Conservation (phyloP, 2,113 vertebrate species). For the Pterocles burchelli region DNA sequence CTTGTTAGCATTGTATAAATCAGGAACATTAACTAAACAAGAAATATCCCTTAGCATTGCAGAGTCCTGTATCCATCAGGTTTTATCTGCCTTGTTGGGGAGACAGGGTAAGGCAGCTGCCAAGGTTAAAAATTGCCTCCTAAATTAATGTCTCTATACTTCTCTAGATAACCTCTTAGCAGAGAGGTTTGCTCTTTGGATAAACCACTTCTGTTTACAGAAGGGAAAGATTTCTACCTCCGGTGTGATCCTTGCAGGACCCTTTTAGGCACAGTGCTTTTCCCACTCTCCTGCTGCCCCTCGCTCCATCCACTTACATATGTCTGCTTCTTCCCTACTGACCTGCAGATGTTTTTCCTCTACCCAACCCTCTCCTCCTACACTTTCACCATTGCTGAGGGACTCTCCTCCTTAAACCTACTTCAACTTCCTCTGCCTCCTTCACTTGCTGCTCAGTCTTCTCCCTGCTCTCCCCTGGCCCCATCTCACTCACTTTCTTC, state of each 20-base stretch:
- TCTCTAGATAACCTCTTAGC: neutral
- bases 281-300: neutral
- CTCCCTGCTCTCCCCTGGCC: neutral
- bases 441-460: neutral
- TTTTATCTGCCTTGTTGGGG: neutral
- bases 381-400: neutral
- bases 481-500: neutral
- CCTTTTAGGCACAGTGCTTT: neutral
- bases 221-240: neutral
- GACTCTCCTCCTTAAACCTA: neutral
- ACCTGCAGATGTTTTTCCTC: neutral
- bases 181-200: neutral
- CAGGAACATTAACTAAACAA: neutral
- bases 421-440: neutral
- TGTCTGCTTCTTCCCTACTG: neutral
- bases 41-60: neutral
- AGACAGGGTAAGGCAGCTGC: neutral
- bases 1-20: neutral
- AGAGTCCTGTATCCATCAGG: neutral
- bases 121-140: slow-evolving; percentile 2
- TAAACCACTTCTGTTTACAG: neutral
- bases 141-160: neutral
- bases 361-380: neutral
- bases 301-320: neutral
- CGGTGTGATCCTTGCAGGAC: neutral